Evolutionary conservation across 2,113 vertebrate species (phyloP), one percentile per base, ranked within the genome.

Genomic region (Tenebrosternarchus preto): DNA sequence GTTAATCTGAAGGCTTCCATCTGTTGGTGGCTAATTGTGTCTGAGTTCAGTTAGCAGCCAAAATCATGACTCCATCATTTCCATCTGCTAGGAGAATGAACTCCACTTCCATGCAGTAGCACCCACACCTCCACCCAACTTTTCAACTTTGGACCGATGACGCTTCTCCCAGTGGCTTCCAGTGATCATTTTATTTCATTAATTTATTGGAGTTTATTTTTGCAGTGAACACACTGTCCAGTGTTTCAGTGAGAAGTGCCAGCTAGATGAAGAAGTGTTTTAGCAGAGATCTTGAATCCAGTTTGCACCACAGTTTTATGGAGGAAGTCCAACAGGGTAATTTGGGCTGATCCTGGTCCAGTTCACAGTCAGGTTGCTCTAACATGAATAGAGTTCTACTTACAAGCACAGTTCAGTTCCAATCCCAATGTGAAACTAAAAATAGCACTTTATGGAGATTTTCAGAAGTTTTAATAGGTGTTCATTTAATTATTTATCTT

Each of bases 31-130:
- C 82, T 90, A 88, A 90, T 86, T 86, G 89, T 86, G 83, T 87
- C 84, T 89, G 87, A 73, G 66, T 86, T 87, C 80, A 25, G 70
- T 84, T 68, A 86, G 60, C 87, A 89, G 87, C 86, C 83, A 84
- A 83, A 83, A 88, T 90, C 86, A 85, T 80, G 85, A 81, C 75
- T 85, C 88, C 89, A 89, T 87, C 80, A 86, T 89, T 92, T 90
- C 87, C 87, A 90, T 89, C 90, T 88, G 88, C 78, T 53, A 71
- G 77, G 29, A 76, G 81, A 84, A 72, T 78, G 72, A 84, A 86
- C 83, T 83, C 70, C 57, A 82, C 85, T 86, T 79, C 86, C 6
- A 86, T 61, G 53, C 50, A 53, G 29, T 61, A 17, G 78, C 84
- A 81, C 77, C 82, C 78, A 76, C 22, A 43, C 67, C 85, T 83